phyloP scores from a whole-genome alignment of 2,797 vertebrate genomes.

The Cephalopachus bancanus region DNA sequence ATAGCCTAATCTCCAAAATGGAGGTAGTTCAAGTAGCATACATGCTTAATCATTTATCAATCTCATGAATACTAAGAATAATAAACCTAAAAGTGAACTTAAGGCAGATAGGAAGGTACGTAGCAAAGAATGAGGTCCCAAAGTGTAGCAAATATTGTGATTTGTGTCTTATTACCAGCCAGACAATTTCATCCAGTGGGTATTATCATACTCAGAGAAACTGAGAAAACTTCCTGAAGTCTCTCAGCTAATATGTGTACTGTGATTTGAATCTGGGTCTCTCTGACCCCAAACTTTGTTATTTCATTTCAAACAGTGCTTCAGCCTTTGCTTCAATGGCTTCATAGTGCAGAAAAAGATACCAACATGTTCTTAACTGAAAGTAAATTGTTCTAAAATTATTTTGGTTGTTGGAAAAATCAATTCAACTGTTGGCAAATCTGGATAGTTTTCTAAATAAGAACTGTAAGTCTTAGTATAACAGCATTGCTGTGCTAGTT shows the following conservation, averaged over 20 bases:
- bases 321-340: constrained; percentile 6
- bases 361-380: constrained; percentile 25
- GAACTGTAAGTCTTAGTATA: constrained; percentile 28
- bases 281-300: background rate
- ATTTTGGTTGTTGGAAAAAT: constrained; percentile 63
- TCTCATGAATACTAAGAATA: background rate
- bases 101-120: background rate
- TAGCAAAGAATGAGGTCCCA: background rate
- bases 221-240: background rate
- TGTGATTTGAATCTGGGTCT: constrained; percentile 20
- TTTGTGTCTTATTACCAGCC: background rate
- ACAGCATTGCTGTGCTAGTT: background rate
- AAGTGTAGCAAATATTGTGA: background rate
- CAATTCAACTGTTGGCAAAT: constrained; percentile 61
- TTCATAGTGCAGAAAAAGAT: background rate
- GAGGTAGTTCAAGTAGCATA: background rate
- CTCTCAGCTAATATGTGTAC: background rate
- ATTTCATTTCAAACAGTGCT: constrained; percentile 47
- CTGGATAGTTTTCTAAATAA: constrained; percentile 59
- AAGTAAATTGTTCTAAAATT: constrained; percentile 68
- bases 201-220: background rate
- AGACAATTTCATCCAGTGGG: background rate
- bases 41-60: background rate
- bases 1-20: background rate
- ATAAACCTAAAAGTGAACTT: background rate